Base-by-base conservation (phyloP, 2,888 invertebrate species). In the Fragum fragum region DNA sequence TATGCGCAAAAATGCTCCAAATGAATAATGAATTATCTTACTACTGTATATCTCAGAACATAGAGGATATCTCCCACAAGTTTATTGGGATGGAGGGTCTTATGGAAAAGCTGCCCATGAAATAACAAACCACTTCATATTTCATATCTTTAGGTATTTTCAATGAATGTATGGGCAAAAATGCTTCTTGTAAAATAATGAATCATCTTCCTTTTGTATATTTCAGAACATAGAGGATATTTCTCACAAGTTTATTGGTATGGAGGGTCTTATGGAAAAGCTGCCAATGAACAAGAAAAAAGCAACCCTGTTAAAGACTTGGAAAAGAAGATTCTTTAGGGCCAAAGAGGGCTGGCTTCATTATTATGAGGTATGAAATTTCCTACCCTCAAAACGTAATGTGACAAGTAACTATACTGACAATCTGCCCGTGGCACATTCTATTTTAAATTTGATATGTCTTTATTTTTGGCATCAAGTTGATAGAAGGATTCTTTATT, bases 121-220 rank as follows among this genome's bases (percentile, higher is more conserved):
- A 95, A 75, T 94, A 95, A 85, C 95, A 95, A 82, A 95, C 95
- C 83, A 95, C 95, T 0, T 96, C 96, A 0, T 94, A 95, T 71
- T 95, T 96, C 92, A 95, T 95, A 89, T 95, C 95, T 7, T 96
- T 96, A n/a, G n/a, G n/a, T n/a, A n/a, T n/a, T n/a, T n/a, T n/a
- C n/a, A n/a, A n/a, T n/a, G n/a, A n/a, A n/a, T n/a, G n/a, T n/a
- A n/a, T n/a, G n/a, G n/a, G n/a, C n/a, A n/a, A n/a, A n/a, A n/a
- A n/a, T n/a, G n/a, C n/a, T n/a, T n/a, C n/a, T n/a, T n/a, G n/a
- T n/a, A n/a, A n/a, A n/a, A n/a, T n/a, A n/a, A n/a, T n/a, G n/a
- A n/a, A n/a, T n/a, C n/a, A n/a, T n/a, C n/a, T n/a, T n/a, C n/a
- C n/a, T n/a, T n/a, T n/a, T 39, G 11, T n/a, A 61, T 52, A 47